Percentiles rank a stretch among this genome's conserved stretches.
phyloP scores from a whole-genome alignment of 2,113 vertebrate species.

The Melozone crissalis region DNA sequence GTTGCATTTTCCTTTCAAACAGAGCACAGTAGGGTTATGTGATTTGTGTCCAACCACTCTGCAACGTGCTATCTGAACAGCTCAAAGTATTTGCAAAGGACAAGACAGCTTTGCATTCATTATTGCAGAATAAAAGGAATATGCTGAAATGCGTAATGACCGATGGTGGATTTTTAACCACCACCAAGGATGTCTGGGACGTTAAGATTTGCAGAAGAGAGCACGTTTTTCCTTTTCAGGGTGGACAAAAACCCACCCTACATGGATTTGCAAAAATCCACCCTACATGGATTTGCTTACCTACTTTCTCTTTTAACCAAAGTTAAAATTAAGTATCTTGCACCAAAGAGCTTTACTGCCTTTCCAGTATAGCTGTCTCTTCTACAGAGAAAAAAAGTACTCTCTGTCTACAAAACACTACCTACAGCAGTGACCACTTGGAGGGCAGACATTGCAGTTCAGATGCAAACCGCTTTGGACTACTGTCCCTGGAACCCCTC shows the following conservation, averaged over 20 bases:
- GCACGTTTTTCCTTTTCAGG: not conserved
- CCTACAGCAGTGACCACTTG: not conserved
- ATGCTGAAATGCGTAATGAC: not conserved
- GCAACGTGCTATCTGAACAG: constrained; percentile 17
- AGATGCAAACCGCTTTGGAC: not conserved
- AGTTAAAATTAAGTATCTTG: not conserved
- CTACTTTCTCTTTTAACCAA: not conserved
- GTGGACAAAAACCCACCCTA: not conserved
- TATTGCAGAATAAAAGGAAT: constrained; percentile 27
- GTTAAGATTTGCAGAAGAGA: not conserved
- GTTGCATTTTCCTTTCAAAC: constrained; percentile 17
- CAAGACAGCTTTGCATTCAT: constrained; percentile 36
- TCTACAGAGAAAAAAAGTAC: not conserved
- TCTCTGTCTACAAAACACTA: not conserved
- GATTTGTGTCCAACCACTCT: not conserved
- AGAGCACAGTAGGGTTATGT: not conserved
- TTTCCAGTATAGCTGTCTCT: constrained; percentile 3
- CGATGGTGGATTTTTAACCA: not conserved
- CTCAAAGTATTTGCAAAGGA: constrained; percentile 19
- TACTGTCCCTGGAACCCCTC: not conserved
- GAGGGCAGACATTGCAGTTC: not conserved
- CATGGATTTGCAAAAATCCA: not conserved
- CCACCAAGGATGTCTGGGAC: not conserved
- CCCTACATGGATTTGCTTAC: not conserved
- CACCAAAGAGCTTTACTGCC: not conserved